Percentiles rank a stretch among this genome's conserved stretches.
phyloP scores from a whole-genome alignment of 2,888 invertebrate species.

The Eristalinus sepulchralis region DNA sequence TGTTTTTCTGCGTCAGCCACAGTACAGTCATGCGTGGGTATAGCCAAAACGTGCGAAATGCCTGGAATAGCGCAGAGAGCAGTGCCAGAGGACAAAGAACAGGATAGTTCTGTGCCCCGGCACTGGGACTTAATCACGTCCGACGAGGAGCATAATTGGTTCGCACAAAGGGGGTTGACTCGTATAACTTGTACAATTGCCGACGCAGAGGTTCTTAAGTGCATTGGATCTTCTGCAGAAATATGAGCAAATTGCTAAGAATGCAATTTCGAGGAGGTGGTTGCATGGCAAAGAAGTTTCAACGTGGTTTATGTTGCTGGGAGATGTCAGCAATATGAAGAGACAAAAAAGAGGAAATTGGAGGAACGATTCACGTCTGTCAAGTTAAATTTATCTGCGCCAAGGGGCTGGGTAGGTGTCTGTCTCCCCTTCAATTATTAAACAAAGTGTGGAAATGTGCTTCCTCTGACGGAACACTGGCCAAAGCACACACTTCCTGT shows the following conservation, averaged over 20 bases:
- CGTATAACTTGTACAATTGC: neutral
- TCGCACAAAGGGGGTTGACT: neutral
- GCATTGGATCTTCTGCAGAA: neutral
- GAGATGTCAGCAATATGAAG: neutral
- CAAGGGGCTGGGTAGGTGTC: too few relatives aligned
- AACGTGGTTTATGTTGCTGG: neutral
- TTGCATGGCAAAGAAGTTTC: neutral
- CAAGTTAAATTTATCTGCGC: too few relatives aligned
- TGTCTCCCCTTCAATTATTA: neutral
- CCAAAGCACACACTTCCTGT: neutral
- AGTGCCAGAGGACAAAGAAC: conserved; percentile 21
- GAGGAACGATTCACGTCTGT: neutral
- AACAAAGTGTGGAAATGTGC: neutral
- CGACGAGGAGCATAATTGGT: neutral
- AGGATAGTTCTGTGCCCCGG: conserved; percentile 10
- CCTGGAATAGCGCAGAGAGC: neutral
- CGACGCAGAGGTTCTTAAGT: neutral
- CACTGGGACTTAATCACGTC: conserved; percentile 31
- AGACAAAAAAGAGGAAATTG: neutral
- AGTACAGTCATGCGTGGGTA: neutral
- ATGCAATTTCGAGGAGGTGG: too few relatives aligned
- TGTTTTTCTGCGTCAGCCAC: too few relatives aligned
- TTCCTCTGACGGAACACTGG: neutral
- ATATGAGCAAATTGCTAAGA: neutral
- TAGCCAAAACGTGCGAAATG: neutral